Base-by-base conservation (phyloP, 2,797 vertebrate species). In the Labroides dimidiatus region DNA sequence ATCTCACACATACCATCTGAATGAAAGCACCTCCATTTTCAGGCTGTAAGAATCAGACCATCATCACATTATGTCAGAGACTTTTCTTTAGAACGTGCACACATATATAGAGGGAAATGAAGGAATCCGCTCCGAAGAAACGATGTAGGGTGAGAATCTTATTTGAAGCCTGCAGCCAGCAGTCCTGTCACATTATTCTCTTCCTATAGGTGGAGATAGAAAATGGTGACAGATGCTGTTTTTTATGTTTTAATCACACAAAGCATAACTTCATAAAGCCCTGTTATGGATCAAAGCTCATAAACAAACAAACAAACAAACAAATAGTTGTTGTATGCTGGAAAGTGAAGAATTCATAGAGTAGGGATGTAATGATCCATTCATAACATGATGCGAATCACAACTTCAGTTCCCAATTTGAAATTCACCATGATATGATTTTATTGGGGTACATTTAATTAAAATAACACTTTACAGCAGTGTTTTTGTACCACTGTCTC, bases 211-310 rank as follows among this genome's bases (percentile, higher is more conserved):
- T 65, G 0, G 54, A 69, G 69, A 23, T 45, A 68, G 63, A 77
- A 87, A 89, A 77, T 58, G 63, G 75, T 77, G 74, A 86, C 74
- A 75, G 75, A 86, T 82, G 48, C 78, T 64, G 84, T 84, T 87
- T 88, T 87, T 56, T 3, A 3, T 27, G 24, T 27, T 27, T 27
- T 33, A 4, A 6, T 8, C 60, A 72, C 53, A 17, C 45, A 21
- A 55, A 54, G 69, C 78, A 75, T 57, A 86, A 73, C 80, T 87
- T 84, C 57, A 82, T 83, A 69, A 77, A 73, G 63, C 70, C 67
- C 54, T 49, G 75, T 82, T 78, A 84, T 23, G 77, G 75, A 82
- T 42, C 30, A 80, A 70, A 33, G 5, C 5, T 33, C 30, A 33
- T 7, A 84, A 80, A 83, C 75, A 82, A 85, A 87, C 72, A 85